Evolutionary conservation across 2,888 invertebrate genomes (phyloP).

Genomic region (Cephonodes hylas): DNA sequence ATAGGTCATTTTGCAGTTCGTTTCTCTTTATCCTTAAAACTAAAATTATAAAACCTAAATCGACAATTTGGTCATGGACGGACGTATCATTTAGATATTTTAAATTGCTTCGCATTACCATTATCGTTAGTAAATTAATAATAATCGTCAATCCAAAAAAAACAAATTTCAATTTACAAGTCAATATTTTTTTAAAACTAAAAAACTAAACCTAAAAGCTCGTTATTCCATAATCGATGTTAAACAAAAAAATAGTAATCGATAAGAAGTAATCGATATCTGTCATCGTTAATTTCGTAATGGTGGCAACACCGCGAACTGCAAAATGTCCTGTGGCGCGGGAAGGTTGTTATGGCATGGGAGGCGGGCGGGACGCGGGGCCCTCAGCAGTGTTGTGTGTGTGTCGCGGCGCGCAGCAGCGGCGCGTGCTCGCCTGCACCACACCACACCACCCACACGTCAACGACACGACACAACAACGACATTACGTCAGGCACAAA

Average conservation of each 20-base stretch:
- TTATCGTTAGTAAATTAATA: too few species aligned
- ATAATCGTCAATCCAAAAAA: background rate
- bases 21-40: too few species aligned
- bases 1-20: background rate
- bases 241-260: background rate
- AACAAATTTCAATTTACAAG: too few species aligned
- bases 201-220: background rate
- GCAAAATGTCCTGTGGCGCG: conserved; percentile 7
- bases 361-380: conserved; percentile 18
- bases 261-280: background rate
- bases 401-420: conserved; percentile 64
- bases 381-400: too few species aligned
- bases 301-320: conserved; percentile 16
- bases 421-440: conserved; percentile 71
- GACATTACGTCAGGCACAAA: conserved; percentile 28
- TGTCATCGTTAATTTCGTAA: background rate
- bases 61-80: background rate
- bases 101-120: background rate
- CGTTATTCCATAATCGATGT: background rate
- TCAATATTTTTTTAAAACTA: too few species aligned
- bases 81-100: background rate
- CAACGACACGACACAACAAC: conserved; percentile 44
- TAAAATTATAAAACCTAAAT: background rate
- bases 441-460: conserved; percentile 39
- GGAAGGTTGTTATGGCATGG: background rate